Percentiles rank a stretch among this genome's conserved stretches.
Conservation (phyloP, 2,113 vertebrate genomes). For the Prietella phreatophila region DNA sequence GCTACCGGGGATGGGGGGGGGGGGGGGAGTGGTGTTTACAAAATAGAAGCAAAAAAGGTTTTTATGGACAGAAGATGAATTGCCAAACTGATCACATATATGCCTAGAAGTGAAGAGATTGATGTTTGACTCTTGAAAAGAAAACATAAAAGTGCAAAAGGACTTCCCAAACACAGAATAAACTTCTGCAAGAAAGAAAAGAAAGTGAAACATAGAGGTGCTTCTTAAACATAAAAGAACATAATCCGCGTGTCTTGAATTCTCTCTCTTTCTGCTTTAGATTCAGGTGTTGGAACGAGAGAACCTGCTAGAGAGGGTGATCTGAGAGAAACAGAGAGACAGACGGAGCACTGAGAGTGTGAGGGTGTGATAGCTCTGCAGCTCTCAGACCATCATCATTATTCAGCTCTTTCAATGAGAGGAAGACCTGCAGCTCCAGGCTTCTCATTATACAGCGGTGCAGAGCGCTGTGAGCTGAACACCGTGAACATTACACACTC, state of each 20-base stretch:
- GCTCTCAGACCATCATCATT: constrained; percentile 52
- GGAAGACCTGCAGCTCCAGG: constrained; percentile 43
- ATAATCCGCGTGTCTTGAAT: constrained; percentile 33
- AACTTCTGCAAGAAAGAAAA: constrained; percentile 27
- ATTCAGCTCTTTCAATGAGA: constrained; percentile 53
- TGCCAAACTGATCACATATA: constrained; percentile 42
- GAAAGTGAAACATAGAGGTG: neutral
- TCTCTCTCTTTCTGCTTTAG: constrained; percentile 35
- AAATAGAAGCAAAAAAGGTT: constrained; percentile 25
- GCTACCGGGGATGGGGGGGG: neutral
- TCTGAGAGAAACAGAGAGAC: constrained; percentile 19
- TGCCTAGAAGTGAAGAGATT: constrained; percentile 24
- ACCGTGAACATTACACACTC: constrained; percentile 43
- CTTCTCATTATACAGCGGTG: constrained; percentile 52
- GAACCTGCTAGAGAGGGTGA: constrained; percentile 12
- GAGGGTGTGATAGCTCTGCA: constrained; percentile 38
- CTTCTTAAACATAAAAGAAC: constrained; percentile 37
- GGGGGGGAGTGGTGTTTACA: neutral
- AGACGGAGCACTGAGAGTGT: constrained; percentile 25
- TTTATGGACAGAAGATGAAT: constrained; percentile 23
- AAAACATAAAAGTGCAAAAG: constrained; percentile 34
- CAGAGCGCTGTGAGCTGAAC: constrained; percentile 30
- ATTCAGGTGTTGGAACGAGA: constrained; percentile 32
- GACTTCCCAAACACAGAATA: constrained; percentile 33
- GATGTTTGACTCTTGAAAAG: constrained; percentile 33